These are phyloP conservation scores for Stichodactyla helianthus DNA, from an alignment of 64 coral and sea anemone species.

Conservation along the genomic window DNA sequence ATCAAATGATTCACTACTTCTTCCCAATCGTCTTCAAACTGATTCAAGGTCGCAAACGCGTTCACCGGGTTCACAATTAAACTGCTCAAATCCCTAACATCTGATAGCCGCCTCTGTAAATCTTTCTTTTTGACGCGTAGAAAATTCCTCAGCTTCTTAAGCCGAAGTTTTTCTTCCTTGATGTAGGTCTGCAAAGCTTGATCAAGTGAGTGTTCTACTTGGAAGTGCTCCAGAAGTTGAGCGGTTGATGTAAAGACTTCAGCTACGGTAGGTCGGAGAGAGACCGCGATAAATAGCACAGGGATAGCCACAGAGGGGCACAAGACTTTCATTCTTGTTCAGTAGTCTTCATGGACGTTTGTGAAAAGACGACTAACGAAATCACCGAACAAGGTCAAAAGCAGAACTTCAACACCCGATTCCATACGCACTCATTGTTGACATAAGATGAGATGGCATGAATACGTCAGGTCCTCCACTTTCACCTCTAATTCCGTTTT, in stretches of 20 bases:
- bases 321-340: background rate
- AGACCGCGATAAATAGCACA: background rate
- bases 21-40: background rate
- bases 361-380: background rate
- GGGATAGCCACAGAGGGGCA: background rate
- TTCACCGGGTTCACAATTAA: background rate
- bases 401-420: background rate
- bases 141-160: background rate
- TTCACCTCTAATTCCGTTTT: too few species aligned
- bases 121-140: background rate
- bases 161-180: background rate
- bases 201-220: background rate
- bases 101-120: background rate
- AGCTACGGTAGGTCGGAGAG: background rate
- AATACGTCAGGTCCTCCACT: background rate
- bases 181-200: background rate
- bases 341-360: background rate
- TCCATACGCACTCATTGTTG: background rate
- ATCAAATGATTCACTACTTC: background rate
- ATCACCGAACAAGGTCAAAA: background rate
- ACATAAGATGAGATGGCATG: background rate
- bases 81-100: background rate
- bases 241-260: background rate
- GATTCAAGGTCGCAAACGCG: background rate
- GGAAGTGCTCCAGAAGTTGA: background rate